Base-by-base conservation (phyloP, 92 coral and sea anemone species). In the Zoanthus sociatus region DNA sequence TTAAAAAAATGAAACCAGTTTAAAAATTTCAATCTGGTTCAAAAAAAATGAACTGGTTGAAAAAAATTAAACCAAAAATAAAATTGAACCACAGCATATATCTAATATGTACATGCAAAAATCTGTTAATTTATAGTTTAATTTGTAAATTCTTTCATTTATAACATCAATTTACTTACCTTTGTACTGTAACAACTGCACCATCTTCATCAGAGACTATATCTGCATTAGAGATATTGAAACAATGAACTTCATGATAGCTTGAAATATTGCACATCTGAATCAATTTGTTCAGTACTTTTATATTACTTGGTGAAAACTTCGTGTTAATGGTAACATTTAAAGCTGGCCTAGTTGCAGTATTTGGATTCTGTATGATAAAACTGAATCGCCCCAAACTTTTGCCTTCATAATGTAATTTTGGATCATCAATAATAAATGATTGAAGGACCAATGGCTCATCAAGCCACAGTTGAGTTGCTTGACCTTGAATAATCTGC, bases 341-440 rank as follows among this genome's bases (percentile, higher is more conserved):
- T 9, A 71, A 76, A 26, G 92, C 96, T 20, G 81, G 73, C 46
- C 78, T 91, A 53, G 94, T 89, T 4, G 99, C 91, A 87, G 58
- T 77, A 14, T 51, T 21, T 66, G 99, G 99, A 87, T 96, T 96
- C 17, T 66, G 78, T 13, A 94, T 87, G 33, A 87, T 71, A 58
- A 86, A 94, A 20, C 61, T 26, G 53, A 86, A 79, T 16, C 32
- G 32, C 30, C 89, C 83, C 16, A 77, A 37, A 20, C 87, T 92
- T 63, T 87, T 86, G n/a, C 93, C 97, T 83, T 95, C 93, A 63
- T 85, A 91, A 7, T 79, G 76, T 17, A 90, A 83, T 30, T n/a
- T 84, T 26, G 84, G 45, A 82, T 72, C 79, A 31, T 46, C 61
- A 42, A 77, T 64, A 11, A 61, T 44, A 8, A 95, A 87, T 26